Evolutionary conservation across 2,113 vertebrate species (phyloP), one percentile per base, ranked within the genome.

Genomic region (Tauraco erythrolophus): DNA sequence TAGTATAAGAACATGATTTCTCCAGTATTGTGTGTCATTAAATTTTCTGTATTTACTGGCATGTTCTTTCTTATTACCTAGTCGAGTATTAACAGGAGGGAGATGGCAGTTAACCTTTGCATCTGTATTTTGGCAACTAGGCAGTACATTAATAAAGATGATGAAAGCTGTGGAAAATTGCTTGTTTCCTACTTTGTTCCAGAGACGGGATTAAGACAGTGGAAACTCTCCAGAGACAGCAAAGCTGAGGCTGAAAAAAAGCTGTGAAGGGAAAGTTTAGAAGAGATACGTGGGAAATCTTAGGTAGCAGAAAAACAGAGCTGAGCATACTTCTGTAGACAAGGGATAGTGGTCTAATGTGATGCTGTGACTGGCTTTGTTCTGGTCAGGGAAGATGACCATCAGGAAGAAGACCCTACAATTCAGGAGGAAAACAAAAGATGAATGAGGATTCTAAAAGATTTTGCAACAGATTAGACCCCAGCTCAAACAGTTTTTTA

Each of bases 161-260:
- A 71, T 91, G 90, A 91, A 80, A 93, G 48, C n/a, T 50, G 43
- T 89, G 53, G 71, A 89, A 96, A 94, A 91, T 60, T 71, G 37
- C 51, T 93, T 68, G 17, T 93, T 96, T 94, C 71, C 61, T 93
- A 62, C 17, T 31, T 45, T 89, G 18, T 62, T 86, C 66, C 80
- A 93, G 57, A 53, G 30, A 25, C 39, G 11, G 19, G 43, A 89
- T 93, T 88, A 76, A 30, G 24, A 71, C 46, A 71, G 74, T 71
- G 66, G n/a, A 91, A 94, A 79, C 7, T 83, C 37, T 71, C 46
- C 53, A 83, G 62, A 89, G 41, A 66, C 5, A 80, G 48, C 53
- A 76, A 83, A 83, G 7, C 37, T 71, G 37, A 85, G 31, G 30
- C 24, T 33, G 12, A 41, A 62, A 74, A 62, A 56, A 57, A 46